Conservation (phyloP, 2,888 invertebrate species). For the Noctua pronuba region DNA sequence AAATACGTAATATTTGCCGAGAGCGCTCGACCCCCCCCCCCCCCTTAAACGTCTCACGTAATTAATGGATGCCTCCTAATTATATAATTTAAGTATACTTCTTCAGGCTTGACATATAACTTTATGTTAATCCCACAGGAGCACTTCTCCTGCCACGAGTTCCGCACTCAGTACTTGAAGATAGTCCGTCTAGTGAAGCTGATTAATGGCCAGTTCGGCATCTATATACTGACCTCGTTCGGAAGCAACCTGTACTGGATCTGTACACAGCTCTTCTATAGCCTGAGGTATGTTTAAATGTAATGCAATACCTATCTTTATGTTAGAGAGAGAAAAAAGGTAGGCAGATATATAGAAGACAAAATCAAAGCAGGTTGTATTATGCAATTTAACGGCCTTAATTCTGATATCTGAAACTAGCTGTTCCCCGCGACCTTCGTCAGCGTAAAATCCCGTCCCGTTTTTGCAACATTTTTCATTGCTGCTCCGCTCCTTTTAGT, state of each 20-base stretch:
- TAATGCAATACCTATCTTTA: background rate
- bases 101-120: background rate
- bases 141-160: constrained; percentile 85
- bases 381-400: too few species aligned
- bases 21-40: too few species aligned
- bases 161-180: constrained; percentile 89
- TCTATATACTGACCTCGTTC: constrained; percentile 91
- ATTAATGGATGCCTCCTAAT: too few species aligned
- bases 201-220: constrained; percentile 91
- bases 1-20: too few species aligned
- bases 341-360: too few species aligned
- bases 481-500: too few species aligned
- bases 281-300: constrained; percentile 86
- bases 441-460: too few species aligned
- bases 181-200: constrained; percentile 89
- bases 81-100: background rate
- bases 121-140: constrained; percentile 75
- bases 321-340: background rate
- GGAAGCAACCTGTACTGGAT: constrained; percentile 92
- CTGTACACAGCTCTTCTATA: constrained; percentile 92
- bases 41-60: too few species aligned
- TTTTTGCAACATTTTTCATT: too few species aligned
- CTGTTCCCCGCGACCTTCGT: too few species aligned
- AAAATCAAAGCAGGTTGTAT: too few species aligned
- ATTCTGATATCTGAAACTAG: too few species aligned